A percentile compares a stretch with the other conserved stretches of the same genome.
These are phyloP conservation scores for Augiades crinisus DNA, from an alignment of 2,888 invertebrate genomes.

Conservation along the genomic window DNA sequence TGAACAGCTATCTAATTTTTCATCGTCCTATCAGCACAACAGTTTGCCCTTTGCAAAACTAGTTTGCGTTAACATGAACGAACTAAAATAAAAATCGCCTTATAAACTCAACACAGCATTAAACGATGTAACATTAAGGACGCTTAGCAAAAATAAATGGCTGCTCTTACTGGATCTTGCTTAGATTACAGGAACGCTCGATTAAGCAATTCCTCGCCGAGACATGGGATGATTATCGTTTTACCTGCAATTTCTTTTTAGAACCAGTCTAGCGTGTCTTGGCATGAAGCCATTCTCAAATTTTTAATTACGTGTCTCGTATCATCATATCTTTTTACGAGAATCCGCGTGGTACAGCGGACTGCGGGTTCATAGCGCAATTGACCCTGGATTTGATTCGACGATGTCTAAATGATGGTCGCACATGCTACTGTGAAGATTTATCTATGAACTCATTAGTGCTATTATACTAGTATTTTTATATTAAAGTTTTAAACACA, in stretches of 20 bases:
- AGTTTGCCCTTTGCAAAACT: no score
- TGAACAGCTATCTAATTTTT: no score
- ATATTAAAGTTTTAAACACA: no score
- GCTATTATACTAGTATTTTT: no score
- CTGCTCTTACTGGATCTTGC: constrained; percentile 24
- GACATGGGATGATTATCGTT: constrained; percentile 27
- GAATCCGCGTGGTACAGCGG: no score
- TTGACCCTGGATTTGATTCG: not conserved
- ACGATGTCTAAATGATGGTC: no score
- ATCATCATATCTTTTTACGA: constrained; percentile 13
- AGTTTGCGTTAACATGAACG: constrained; percentile 5
- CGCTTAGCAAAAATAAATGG: constrained; percentile 26
- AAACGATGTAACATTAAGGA: constrained; percentile 26
- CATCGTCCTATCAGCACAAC: no score
- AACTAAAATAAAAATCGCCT: constrained; percentile 13
- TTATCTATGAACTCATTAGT: no score
- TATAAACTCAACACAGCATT: constrained; percentile 26
- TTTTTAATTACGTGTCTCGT: constrained; percentile 13
- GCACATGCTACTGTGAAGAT: no score
- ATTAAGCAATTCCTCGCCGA: constrained; percentile 27
- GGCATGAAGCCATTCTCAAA: constrained; percentile 26
- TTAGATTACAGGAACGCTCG: constrained; percentile 27
- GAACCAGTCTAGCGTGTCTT: constrained; percentile 26
- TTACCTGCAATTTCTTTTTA: constrained; percentile 27
- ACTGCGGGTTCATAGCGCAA: no score